Evolutionary conservation across 92 coral and sea anemone genomes (phyloP).

Genomic region (Epizoanthus scotinus): DNA sequence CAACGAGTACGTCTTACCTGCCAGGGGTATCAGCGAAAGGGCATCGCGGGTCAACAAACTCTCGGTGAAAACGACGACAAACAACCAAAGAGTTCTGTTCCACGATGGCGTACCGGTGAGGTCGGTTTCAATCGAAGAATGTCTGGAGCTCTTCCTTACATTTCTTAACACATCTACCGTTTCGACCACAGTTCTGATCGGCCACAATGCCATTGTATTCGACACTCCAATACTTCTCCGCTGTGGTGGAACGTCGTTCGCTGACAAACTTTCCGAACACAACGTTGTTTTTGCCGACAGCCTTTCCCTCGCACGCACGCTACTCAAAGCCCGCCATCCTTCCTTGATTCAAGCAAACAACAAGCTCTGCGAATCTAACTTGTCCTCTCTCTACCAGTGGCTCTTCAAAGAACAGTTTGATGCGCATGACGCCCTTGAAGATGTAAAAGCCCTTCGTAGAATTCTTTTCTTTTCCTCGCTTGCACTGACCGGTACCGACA

Average conservation of each 20-base stretch:
- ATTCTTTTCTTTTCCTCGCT: conserved; percentile 7
- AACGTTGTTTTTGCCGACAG: conserved; percentile 36
- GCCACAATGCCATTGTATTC: conserved; percentile 25
- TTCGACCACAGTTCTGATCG: conserved; percentile 14
- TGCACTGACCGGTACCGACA: conserved; percentile 13
- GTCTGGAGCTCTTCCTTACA: no score
- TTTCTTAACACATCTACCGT: no score
- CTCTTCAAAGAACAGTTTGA: conserved; percentile 20
- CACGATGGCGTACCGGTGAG: conserved; percentile 36
- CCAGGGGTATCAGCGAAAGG: conserved; percentile 23
- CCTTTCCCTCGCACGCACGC: conserved; percentile 14
- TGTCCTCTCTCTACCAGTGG: conserved; percentile 1
- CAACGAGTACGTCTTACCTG: conserved; percentile 43
- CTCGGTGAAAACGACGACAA: conserved; percentile 20
- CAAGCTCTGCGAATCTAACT: not conserved
- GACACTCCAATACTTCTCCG: conserved; percentile 33
- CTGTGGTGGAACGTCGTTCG: not conserved
- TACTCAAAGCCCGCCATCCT: not conserved
- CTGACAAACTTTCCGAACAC: not conserved
- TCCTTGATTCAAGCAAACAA: not conserved
- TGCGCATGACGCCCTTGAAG: conserved; percentile 6
- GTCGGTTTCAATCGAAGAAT: conserved; percentile 25
- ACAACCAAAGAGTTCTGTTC: conserved; percentile 41
- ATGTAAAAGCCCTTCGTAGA: not conserved
- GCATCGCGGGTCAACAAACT: conserved; percentile 51